A percentile compares a stretch with the other conserved stretches of the same genome.
Conservation (phyloP, 2,113 vertebrate species). For the Ibidorhyncha struthersii region DNA sequence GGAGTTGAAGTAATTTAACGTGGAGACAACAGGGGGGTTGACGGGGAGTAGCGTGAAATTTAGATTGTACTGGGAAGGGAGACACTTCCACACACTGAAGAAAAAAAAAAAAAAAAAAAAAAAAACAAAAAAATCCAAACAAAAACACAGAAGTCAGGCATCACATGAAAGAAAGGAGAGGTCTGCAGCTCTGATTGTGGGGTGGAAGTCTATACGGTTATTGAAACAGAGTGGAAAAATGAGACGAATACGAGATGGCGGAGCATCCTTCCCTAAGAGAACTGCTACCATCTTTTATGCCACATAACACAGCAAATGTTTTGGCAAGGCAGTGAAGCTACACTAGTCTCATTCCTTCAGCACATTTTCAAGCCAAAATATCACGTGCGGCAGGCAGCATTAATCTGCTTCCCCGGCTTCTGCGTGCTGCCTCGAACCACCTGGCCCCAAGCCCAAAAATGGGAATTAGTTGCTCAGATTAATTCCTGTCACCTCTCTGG, state of each 20-base stretch:
- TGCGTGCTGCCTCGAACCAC: neutral
- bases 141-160: neutral
- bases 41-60: neutral
- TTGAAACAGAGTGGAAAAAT: neutral
- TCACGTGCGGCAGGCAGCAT: slow-evolving; percentile 15
- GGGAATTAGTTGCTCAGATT: slow-evolving; percentile 57
- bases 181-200: fast-evolving
- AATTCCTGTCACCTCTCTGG: slow-evolving; percentile 38
- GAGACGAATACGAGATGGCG: fast-evolving
- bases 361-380: slow-evolving; percentile 52
- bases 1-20: neutral
- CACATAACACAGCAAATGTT: neutral
- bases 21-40: neutral
- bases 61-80: neutral
- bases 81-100: neutral
- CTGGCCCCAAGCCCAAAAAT: slow-evolving; percentile 45
- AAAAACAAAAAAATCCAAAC: neutral
- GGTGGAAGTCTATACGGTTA: neutral
- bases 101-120: neutral
- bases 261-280: neutral
- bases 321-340: slow-evolving; percentile 17
- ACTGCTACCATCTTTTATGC: neutral
- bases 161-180: neutral
- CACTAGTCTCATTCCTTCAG: neutral
- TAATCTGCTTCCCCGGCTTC: slow-evolving; percentile 37